These are phyloP conservation scores for Amphipoea lucens DNA, from an alignment of 2,888 invertebrate species.

Conservation along the genomic window DNA sequence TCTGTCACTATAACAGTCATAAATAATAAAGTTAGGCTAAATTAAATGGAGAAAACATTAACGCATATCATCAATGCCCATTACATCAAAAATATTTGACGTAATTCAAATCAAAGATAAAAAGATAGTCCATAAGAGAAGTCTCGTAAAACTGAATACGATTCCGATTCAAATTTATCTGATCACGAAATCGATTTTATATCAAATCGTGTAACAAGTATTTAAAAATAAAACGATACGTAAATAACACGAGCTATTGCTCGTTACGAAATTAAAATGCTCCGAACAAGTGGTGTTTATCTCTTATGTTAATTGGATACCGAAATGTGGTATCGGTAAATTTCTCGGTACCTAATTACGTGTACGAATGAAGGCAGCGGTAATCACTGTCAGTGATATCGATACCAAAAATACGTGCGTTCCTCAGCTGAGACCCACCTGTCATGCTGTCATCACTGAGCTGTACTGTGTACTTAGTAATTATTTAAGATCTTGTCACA, in stretches of 20 bases:
- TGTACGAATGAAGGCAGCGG: slow-evolving; percentile 64
- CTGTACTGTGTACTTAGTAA: slow-evolving; percentile 55
- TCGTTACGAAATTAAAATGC: slow-evolving; percentile 68
- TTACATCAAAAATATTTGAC: slow-evolving; percentile 47
- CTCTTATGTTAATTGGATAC: slow-evolving; percentile 73
- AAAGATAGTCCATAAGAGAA: slow-evolving; percentile 47
- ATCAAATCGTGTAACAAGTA: slow-evolving; percentile 52
- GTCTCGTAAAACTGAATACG: slow-evolving; percentile 49
- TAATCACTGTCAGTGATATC: slow-evolving; percentile 61
- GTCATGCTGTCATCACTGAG: slow-evolving; percentile 59
- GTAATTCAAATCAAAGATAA: slow-evolving; percentile 47
- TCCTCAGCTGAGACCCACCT: slow-evolving; percentile 52
- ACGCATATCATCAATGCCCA: slow-evolving; percentile 29
- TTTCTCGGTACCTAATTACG: slow-evolving; percentile 69
- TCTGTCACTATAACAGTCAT: background rate
- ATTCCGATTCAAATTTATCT: slow-evolving; percentile 59
- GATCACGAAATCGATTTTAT: slow-evolving; percentile 66
- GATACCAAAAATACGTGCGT: slow-evolving; percentile 55
- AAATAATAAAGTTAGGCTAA: slow-evolving; percentile 10
- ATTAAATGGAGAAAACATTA: slow-evolving; percentile 32
- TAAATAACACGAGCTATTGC: slow-evolving; percentile 64
- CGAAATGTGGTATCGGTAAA: slow-evolving; percentile 72
- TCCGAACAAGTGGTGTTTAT: slow-evolving; percentile 68
- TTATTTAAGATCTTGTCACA: slow-evolving; percentile 56
- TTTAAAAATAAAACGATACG: slow-evolving; percentile 55